A percentile compares a stretch with the other conserved stretches of the same genome.
Evolutionary conservation across 1,140 invertebrate genomes (phyloP).

Genomic region (Paramacrobiotus metropolitanus): DNA sequence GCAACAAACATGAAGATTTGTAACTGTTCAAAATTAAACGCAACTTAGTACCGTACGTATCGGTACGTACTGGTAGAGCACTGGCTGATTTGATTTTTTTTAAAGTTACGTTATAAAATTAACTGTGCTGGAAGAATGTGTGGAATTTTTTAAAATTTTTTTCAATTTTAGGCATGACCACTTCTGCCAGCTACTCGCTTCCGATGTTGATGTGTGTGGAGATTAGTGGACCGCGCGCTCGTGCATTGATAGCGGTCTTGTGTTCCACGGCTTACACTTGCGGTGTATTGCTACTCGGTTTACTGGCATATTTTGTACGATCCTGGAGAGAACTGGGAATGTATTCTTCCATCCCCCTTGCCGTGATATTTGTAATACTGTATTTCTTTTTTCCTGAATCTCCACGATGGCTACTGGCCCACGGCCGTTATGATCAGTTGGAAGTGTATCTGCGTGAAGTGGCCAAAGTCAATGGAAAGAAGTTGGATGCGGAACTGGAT

Average conservation of each 20-base stretch:
- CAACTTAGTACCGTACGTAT: no score
- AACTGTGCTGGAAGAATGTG: no score
- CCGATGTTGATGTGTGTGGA: not conserved
- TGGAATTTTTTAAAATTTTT: no score
- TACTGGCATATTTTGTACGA: not conserved
- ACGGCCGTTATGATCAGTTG: not conserved
- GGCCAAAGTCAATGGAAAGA: not conserved
- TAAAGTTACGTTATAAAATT: no score
- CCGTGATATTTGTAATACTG: not conserved
- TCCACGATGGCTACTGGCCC: not conserved
- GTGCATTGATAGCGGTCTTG: not conserved
- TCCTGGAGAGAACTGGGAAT: not conserved
- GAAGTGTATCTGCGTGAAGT: not conserved
- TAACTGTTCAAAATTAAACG: no score
- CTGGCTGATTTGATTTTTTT: no score
- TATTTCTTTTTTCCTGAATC: not conserved
- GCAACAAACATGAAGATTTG: no score
- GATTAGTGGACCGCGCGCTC: not conserved
- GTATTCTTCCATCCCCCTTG: not conserved
- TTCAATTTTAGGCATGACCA: not conserved
- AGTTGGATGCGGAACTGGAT: not conserved
- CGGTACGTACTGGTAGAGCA: no score
- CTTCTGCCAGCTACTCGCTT: not conserved
- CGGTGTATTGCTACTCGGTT: not conserved
- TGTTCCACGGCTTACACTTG: not conserved